Evolutionary conservation across 2,888 invertebrate genomes (phyloP), one percentile per base, ranked within the genome.

Genomic region (Timema cristinae): DNA sequence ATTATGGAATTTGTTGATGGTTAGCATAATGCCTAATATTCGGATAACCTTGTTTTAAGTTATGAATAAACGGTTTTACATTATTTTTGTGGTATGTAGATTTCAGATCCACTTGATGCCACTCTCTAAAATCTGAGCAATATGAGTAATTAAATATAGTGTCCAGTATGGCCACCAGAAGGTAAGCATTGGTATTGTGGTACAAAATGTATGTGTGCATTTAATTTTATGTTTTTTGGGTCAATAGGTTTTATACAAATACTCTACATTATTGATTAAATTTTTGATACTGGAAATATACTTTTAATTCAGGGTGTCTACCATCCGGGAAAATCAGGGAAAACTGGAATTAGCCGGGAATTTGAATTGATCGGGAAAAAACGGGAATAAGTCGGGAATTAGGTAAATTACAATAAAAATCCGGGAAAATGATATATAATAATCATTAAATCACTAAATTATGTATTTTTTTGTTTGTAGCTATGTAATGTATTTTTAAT

Each of bases 181-280:
- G 32, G 59, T 15, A 7, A 13, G 15, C 4, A 16, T n/a, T 15
- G 15, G 8, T 13, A 16, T n/a, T 5, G 8, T 32, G 54, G 15
- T 32, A n/a, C 4, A 16, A 59, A 32, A 59, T 15, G 15, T 16
- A 16, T n/a, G 13, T 32, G 9, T 59, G 59, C 32, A 59, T n/a
- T 32, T 15, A 16, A 11, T 59, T n/a, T 11, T 59, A 59, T 59
- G 59, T 59, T 59, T 59, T 32, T 59, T 59, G 15, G 56, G 13
- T 11, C 56, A 56, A 32, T 4, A 7, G 15, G 7, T 2, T 15
- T 4, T 15, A 5, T 1, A 11, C 7, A 56, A 15, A 50, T 13
- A 68, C 48, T 50, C 15, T 9, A 68, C 7, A 15, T 50, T 50
- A 68, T 49, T 48, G n/a, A 68, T 49, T 50, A 68, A 68, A 68